Base-by-base conservation (phyloP, 2,113 vertebrate species). In the Calyptomena viridis region DNA sequence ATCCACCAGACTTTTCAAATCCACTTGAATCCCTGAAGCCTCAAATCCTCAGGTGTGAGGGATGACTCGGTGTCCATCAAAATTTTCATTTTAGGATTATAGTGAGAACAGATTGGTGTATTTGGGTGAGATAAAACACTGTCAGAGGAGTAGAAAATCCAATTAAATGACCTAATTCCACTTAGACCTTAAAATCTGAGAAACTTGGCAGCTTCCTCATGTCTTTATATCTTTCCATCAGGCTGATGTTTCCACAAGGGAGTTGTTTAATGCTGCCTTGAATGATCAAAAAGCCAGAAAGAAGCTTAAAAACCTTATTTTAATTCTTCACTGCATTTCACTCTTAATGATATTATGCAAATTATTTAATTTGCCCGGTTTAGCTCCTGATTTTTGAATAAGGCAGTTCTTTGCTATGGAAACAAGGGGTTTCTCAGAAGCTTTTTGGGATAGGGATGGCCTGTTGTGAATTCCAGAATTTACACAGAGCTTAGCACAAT, bases 221-320 rank as follows among this genome's bases (percentile, higher is more conserved):
- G 18, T 27, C 59, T 78, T 56, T 74, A 0, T 50, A 18, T 30
- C 59, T 78, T 87, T 84, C 60, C 33, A 9, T 12, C 0, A 0
- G 23, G 59, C 21, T 59, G 20, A 58, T 25, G 8, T 39, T 94
- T 76, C 49, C 58, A 22, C 8, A 4, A 13, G 20, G 49, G 14
- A 20, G 5, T 16, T 60, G 64, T 30, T 40, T 50, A 12, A 30
- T 87, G 14, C 27, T 71, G 6, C 10, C 21, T 21, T 47, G 23
- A 44, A 58, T 10, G 8, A n/a, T 37, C 21, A 33, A 67, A 79
- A 33, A 69, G 2, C 27, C 83, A 35, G 42, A 62, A 60, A 84
- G 18, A 76, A n/a, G 24, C 2, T 15, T 35, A 0, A 14, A 49
- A 56, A 33, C 3, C 3, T 9, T 37, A 3, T 21, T 5, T 37